A percentile compares a stretch with the other conserved stretches of the same genome.
Conservation (phyloP, 2,888 invertebrate species). For the Agonopterix subpropinquella region DNA sequence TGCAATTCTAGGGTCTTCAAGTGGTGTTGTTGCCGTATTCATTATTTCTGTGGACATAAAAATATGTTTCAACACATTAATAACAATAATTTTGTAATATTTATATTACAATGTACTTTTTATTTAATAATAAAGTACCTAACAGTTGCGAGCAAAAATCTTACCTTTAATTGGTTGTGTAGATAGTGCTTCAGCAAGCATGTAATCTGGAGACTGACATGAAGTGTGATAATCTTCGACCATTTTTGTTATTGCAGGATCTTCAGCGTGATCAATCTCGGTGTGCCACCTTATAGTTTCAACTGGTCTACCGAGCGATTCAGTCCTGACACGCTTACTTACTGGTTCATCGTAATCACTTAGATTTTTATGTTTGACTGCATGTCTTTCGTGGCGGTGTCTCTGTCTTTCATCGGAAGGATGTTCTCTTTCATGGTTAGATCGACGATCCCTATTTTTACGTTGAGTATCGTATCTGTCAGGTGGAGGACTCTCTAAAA, state of each 20-base stretch:
- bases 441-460: conserved; percentile 25
- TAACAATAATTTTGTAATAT: too few species aligned
- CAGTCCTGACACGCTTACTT: conserved; percentile 35
- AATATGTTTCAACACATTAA: too few species aligned
- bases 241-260: conserved; percentile 11
- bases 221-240: conserved; percentile 22
- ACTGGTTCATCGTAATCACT: conserved; percentile 37
- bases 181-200: conserved; percentile 16
- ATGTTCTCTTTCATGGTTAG: conserved; percentile 19
- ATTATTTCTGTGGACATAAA: conserved; percentile 45
- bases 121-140: too few species aligned
- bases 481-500: conserved; percentile 33
- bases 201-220: conserved; percentile 56
- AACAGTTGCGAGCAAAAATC: background rate
- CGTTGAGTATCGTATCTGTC: conserved; percentile 24
- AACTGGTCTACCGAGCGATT: conserved; percentile 18
- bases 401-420: conserved; percentile 25
- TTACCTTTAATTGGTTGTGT: conserved; percentile 40
- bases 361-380: conserved; percentile 30
- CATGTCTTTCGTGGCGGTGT: background rate
- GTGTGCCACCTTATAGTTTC: conserved; percentile 16
- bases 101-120: too few species aligned
- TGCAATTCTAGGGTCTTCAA: conserved; percentile 50
- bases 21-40: conserved; percentile 27
- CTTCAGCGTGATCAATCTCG: conserved; percentile 17